Evolutionary conservation across 2,113 vertebrate species (phyloP).

Genomic region (Apteryx owenii): DNA sequence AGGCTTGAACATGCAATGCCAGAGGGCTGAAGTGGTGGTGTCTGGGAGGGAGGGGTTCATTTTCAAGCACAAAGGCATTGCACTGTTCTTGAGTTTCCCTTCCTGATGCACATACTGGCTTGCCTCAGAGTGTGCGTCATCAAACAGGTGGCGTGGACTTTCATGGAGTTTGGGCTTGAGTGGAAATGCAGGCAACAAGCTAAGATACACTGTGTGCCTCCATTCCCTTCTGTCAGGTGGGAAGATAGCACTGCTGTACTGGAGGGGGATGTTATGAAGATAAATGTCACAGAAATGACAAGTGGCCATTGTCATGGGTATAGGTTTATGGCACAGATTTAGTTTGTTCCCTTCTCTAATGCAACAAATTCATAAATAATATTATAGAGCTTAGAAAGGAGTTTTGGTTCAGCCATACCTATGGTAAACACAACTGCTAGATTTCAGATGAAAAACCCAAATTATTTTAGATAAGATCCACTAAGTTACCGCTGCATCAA

Average conservation of each 20-base stretch:
- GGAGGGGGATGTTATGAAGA: neutral
- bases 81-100: neutral
- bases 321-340: neutral
- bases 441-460: neutral
- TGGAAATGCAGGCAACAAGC: neutral
- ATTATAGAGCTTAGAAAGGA: neutral
- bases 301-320: neutral
- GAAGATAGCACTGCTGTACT: neutral
- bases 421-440: neutral
- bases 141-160: neutral
- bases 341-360: neutral
- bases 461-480: neutral
- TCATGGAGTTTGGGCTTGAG: neutral
- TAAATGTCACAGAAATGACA: neutral
- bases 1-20: neutral
- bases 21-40: neutral
- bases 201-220: fast-evolving
- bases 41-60: neutral
- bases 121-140: neutral
- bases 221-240: neutral
- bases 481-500: neutral
- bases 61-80: neutral
- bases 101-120: neutral
- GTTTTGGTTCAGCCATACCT: neutral
- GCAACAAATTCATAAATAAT: neutral